Percentiles rank a stretch among this genome's conserved stretches.
Evolutionary conservation across 64 coral and sea anemone species (phyloP).

Genomic region (Exaiptasia diaphana): DNA sequence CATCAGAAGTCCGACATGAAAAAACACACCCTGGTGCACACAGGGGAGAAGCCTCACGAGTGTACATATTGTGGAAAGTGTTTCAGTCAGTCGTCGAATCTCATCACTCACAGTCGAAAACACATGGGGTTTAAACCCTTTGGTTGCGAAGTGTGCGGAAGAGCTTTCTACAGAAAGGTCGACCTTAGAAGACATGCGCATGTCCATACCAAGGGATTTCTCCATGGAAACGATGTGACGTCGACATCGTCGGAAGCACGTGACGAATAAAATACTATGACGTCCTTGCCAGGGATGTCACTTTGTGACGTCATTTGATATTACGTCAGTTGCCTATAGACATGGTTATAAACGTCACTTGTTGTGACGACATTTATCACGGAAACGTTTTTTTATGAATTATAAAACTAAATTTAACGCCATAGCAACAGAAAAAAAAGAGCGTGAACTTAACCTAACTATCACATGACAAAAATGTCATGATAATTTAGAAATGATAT

Average conservation of each 20-base stretch:
- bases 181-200: conserved; percentile 70
- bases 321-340: no score
- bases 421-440: no score
- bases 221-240: conserved; percentile 11
- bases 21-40: conserved; percentile 69
- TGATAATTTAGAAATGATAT: no score
- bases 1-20: conserved; percentile 86
- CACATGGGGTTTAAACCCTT: conserved; percentile 77
- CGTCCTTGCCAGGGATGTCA: neutral
- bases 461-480: no score
- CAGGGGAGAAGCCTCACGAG: conserved; percentile 73
- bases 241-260: no score
- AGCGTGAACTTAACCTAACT: no score
- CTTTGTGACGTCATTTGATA: no score
- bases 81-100: conserved; percentile 79
- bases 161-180: conserved; percentile 76
- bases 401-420: no score
- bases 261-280: no score
- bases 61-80: conserved; percentile 67
- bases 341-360: no score
- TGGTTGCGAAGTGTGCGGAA: conserved; percentile 57
- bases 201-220: conserved; percentile 15
- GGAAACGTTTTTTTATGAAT: no score
- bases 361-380: no score
- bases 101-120: conserved; percentile 80